Evolutionary conservation across 1,140 invertebrate genomes (phyloP).

Genomic region (Globodera rostochiensis): DNA sequence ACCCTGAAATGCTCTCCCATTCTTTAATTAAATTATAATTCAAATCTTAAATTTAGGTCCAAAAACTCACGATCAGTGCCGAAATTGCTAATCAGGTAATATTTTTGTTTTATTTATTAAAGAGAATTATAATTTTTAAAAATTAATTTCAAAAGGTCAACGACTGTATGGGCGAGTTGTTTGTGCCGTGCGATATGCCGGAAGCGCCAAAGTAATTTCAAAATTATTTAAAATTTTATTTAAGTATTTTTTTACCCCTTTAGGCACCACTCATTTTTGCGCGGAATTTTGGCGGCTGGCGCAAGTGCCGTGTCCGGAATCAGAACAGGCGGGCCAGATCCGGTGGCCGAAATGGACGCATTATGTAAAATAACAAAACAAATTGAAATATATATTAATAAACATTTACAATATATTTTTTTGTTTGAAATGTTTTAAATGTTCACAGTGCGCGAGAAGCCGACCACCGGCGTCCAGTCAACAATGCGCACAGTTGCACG

Average conservation of each 20-base stretch:
- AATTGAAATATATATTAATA: constrained; percentile 15
- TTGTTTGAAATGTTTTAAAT: no score
- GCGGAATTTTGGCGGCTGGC: constrained; percentile 51
- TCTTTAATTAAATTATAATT: not conserved
- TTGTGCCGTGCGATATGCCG: constrained; percentile 64
- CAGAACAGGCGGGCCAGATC: not conserved
- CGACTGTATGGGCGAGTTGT: constrained; percentile 59
- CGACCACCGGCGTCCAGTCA: constrained; percentile 32
- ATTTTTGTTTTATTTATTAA: constrained; percentile 18
- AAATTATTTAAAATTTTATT: no score
- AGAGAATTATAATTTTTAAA: not conserved
- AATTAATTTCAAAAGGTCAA: constrained; percentile 12
- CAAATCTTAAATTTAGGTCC: constrained; percentile 47
- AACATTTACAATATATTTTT: constrained; percentile 3
- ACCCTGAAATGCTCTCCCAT: not conserved
- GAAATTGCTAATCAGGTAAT: constrained; percentile 56
- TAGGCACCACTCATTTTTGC: constrained; percentile 52
- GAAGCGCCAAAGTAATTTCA: constrained; percentile 55
- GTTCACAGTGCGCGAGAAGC: constrained; percentile 50
- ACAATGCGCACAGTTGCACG: constrained; percentile 56
- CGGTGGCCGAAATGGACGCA: constrained; percentile 55
- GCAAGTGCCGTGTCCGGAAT: constrained; percentile 33
- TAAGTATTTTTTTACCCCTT: not conserved
- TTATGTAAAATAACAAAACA: constrained; percentile 52
- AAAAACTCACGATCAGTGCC: constrained; percentile 64